These are phyloP conservation scores for Syndactyla subalaris DNA, from an alignment of 2,797 vertebrate species.

Conservation along the genomic window DNA sequence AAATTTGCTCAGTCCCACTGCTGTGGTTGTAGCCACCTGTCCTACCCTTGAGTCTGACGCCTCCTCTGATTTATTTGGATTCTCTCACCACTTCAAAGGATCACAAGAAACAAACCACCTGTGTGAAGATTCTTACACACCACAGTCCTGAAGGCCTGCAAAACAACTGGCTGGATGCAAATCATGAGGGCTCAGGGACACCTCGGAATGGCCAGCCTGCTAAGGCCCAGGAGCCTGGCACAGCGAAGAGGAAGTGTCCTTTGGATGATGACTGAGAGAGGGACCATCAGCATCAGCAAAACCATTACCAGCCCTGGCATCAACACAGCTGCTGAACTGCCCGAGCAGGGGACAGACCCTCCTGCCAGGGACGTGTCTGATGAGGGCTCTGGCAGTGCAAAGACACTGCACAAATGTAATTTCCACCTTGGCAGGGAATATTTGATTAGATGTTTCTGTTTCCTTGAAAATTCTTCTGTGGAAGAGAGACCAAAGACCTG, in stretches of 20 bases:
- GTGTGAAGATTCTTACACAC: neutral
- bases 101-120: neutral
- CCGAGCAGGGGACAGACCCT: neutral
- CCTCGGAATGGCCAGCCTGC: neutral
- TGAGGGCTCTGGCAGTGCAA: neutral
- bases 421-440: neutral
- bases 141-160: neutral
- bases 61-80: neutral
- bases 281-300: neutral
- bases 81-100: neutral
- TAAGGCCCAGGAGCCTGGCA: neutral
- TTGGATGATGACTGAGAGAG: neutral
- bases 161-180: neutral
- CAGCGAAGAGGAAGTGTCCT: neutral
- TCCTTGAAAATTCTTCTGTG: neutral
- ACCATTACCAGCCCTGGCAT: neutral
- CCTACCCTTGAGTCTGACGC: fast-evolving
- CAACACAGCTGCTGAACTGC: neutral
- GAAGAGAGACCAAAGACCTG: neutral
- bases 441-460: neutral
- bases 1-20: neutral
- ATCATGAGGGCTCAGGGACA: neutral
- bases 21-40: neutral
- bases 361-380: neutral
- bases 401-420: neutral